A percentile compares a stretch with the other conserved stretches of the same genome.
Conservation (phyloP, 2,113 vertebrate genomes). For the Thamnaconus septentrionalis region DNA sequence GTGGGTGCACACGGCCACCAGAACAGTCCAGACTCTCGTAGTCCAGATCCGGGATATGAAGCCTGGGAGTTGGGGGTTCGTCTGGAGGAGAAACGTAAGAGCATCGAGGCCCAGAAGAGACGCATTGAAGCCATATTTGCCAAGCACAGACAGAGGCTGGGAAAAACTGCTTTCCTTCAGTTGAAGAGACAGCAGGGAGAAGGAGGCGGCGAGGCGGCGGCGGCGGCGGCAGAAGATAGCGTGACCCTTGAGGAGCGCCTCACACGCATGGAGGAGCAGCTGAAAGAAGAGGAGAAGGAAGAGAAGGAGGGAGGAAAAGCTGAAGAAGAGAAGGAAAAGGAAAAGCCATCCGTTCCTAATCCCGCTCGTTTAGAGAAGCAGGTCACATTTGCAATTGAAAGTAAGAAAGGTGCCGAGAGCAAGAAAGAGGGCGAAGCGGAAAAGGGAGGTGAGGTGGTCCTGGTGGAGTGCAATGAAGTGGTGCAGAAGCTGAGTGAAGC, state of each 20-base stretch:
- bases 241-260: conserved; percentile 77
- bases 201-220: conserved; percentile 33
- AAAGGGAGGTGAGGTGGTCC: conserved; percentile 52
- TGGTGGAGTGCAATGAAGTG: conserved; percentile 84
- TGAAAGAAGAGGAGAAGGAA: conserved; percentile 62
- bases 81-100: conserved; percentile 88
- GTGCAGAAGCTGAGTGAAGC: conserved; percentile 87
- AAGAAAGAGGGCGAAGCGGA: conserved; percentile 59
- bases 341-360: conserved; percentile 30
- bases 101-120: conserved; percentile 91
- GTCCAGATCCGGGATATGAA: conserved; percentile 77
- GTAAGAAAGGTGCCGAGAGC: conserved; percentile 62
- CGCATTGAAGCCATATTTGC: conserved; percentile 93
- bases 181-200: conserved; percentile 79
- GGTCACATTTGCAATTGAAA: conserved; percentile 85
- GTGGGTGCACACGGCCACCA: conserved; percentile 34
- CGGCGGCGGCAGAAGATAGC: conserved; percentile 40
- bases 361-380: conserved; percentile 79
- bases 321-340: conserved; percentile 40
- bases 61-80: conserved; percentile 84
- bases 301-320: conserved; percentile 51
- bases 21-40: conserved; percentile 69
- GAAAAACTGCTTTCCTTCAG: conserved; percentile 86
- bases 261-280: conserved; percentile 74
- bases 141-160: conserved; percentile 88